A percentile compares a stretch with the other conserved stretches of the same genome.
These are phyloP conservation scores for Hedya salicella DNA, from an alignment of 2,888 invertebrate species.

Conservation along the genomic window DNA sequence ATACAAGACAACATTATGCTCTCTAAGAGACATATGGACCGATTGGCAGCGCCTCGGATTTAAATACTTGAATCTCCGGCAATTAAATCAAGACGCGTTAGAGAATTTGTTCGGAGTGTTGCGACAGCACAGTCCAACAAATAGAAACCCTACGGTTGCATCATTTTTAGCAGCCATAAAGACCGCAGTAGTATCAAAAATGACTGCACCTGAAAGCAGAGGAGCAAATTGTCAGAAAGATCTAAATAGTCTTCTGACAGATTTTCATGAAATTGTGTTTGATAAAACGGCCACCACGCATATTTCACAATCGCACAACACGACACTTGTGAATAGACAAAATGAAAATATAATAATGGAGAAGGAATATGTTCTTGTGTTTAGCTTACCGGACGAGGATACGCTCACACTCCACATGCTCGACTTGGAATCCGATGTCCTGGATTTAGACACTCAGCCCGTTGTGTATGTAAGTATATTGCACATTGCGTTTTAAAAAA, in stretches of 20 bases:
- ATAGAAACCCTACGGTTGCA: conserved; percentile 1
- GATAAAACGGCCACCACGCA: no score
- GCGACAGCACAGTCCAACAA: no score
- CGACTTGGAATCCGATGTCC: not conserved
- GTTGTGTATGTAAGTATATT: not conserved
- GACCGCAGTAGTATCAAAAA: not conserved
- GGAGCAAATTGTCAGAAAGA: conserved; percentile 2
- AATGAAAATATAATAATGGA: not conserved
- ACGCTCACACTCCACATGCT: not conserved
- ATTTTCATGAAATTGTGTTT: not conserved
- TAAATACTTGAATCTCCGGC: conserved; percentile 44
- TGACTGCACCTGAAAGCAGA: not conserved
- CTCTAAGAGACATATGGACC: conserved; percentile 48
- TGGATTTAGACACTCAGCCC: not conserved
- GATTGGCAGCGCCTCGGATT: conserved; percentile 42
- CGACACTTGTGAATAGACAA: no score
- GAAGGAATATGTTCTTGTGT: not conserved
- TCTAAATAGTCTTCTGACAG: not conserved
- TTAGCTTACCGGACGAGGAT: not conserved
- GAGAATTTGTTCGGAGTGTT: conserved; percentile 47
- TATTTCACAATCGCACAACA: no score
- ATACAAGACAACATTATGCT: conserved; percentile 20
- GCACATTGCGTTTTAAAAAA: conserved; percentile 1
- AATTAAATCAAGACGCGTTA: conserved; percentile 45
- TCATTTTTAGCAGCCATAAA: conserved; percentile 2